phyloP scores from a whole-genome alignment of 53 echinoderm and acorn worm species.

The Astropecten irregularis region DNA sequence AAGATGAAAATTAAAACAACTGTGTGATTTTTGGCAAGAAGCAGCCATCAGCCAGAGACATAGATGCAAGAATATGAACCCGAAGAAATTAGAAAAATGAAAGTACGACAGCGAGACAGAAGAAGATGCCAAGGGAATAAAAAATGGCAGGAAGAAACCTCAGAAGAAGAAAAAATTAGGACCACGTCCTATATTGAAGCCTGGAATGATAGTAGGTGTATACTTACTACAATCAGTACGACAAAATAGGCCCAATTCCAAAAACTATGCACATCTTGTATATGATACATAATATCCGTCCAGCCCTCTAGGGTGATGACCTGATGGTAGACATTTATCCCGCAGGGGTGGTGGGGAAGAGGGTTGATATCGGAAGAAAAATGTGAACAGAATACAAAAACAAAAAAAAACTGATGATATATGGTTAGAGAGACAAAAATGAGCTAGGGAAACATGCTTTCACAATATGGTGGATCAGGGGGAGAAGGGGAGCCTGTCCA shows the following conservation, averaged over 20 bases:
- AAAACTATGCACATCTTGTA: slow-evolving; percentile 97
- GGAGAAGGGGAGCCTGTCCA: too few species aligned
- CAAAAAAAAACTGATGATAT: slow-evolving; percentile 18
- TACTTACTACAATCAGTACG: slow-evolving; percentile 99
- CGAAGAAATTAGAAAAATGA: not conserved
- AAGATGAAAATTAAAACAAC: too few species aligned
- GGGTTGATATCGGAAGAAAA: slow-evolving; percentile 31
- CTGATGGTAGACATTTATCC: slow-evolving; percentile 61
- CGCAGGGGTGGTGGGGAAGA: slow-evolving; percentile 12
- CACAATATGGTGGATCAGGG: not conserved
- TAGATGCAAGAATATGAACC: too few species aligned
- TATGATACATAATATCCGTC: slow-evolving; percentile 98
- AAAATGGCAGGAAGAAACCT: too few species aligned
- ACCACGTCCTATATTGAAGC: too few species aligned
- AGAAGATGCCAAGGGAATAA: slow-evolving; percentile 2
- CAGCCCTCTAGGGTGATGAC: slow-evolving; percentile 98
- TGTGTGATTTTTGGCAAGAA: not conserved
- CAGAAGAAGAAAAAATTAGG: too few species aligned
- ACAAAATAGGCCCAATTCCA: slow-evolving; percentile 99
- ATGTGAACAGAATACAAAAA: slow-evolving; percentile 54
- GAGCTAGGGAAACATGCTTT: slow-evolving; percentile 30
- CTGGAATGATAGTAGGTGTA: too few species aligned
- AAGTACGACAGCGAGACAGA: not conserved
- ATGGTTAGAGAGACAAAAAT: slow-evolving; percentile 45
- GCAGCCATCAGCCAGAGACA: not conserved